Percentiles rank a stretch among this genome's conserved stretches.
Conservation (phyloP, 2,888 invertebrate species). For the Pecten maximus region DNA sequence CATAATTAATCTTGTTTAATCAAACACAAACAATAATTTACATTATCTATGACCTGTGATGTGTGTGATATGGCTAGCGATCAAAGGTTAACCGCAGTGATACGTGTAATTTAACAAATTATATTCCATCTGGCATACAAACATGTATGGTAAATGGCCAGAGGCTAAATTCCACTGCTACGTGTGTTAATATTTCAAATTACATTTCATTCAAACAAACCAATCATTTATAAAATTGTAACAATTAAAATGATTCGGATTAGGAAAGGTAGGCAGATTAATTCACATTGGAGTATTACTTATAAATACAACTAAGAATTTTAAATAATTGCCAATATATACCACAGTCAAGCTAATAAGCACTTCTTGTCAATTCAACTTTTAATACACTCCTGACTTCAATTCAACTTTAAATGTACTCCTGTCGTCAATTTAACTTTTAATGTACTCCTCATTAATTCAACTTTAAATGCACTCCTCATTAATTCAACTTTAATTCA, state of each 20-base stretch:
- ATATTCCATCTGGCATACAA: neutral
- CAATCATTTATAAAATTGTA: conserved; percentile 2
- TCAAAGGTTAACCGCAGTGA: neutral
- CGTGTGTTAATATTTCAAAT: conserved; percentile 8
- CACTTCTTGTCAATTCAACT: no score
- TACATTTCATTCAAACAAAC: conserved; percentile 4
- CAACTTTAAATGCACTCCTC: no score
- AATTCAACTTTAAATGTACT: no score
- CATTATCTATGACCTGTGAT: conserved; percentile 22
- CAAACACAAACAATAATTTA: neutral
- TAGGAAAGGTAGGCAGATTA: conserved; percentile 6
- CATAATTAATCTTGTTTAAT: neutral
- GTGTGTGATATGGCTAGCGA: neutral
- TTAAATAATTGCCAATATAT: no score
- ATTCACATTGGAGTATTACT: neutral
- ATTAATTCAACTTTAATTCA: no score
- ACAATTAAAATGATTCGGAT: conserved; percentile 9
- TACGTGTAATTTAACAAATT: neutral
- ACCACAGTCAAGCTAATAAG: no score
- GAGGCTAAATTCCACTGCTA: neutral
- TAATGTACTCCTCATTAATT: no score
- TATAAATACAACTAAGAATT: neutral
- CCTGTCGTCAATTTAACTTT: no score
- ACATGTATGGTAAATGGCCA: neutral
- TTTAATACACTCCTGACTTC: no score